Conservation (phyloP, 2,888 invertebrate species). For the Myopa testacea region DNA sequence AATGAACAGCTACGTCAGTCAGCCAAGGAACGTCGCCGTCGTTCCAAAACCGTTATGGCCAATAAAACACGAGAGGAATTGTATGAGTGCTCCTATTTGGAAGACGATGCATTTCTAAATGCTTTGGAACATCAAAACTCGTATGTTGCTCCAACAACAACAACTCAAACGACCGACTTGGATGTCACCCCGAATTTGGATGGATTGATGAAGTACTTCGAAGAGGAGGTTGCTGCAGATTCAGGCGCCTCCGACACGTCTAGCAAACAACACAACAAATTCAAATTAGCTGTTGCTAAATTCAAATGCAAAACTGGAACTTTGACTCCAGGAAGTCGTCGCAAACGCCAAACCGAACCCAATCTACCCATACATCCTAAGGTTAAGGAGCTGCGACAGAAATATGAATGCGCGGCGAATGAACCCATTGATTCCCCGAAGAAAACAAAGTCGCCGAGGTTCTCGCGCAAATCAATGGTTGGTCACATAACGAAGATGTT, state of each 20-base stretch:
- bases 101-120: conserved; percentile 46
- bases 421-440: neutral
- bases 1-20: conserved; percentile 46
- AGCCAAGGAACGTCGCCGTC: conserved; percentile 43
- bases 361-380: conserved; percentile 39
- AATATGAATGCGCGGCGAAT: conserved; percentile 51
- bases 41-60: neutral
- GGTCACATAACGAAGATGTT: conserved; percentile 62
- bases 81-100: neutral
- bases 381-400: conserved; percentile 55
- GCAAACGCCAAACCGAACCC: conserved; percentile 34
- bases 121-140: conserved; percentile 56
- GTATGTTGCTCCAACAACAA: conserved; percentile 44
- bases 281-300: conserved; percentile 56
- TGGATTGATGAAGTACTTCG: conserved; percentile 59
- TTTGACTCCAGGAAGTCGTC: conserved; percentile 35
- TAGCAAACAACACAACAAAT: conserved; percentile 49
- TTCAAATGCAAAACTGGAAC: conserved; percentile 48
- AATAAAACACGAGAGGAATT: conserved; percentile 4
- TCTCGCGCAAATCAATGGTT: conserved; percentile 52
- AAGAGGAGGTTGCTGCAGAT: conserved; percentile 56
- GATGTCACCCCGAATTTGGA: conserved; percentile 45
- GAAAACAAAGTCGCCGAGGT: conserved; percentile 45
- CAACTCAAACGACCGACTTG: conserved; percentile 50
- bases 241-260: conserved; percentile 44